Base-by-base conservation (phyloP, 2,888 invertebrate species). In the Apodemia hepburni region DNA sequence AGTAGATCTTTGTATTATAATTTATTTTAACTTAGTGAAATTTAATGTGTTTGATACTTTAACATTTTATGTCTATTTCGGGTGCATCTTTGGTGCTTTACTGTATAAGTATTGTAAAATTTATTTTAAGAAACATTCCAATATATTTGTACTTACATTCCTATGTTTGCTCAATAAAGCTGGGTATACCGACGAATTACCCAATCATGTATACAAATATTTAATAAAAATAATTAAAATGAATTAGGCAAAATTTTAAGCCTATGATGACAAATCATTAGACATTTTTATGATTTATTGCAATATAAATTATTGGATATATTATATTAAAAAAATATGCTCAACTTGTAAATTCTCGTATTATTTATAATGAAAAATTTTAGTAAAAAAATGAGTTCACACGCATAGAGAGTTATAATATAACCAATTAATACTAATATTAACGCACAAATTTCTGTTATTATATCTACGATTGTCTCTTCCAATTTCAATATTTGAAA, bases 21-120 rank as follows among this genome's bases (percentile, higher is more conserved):
- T 85, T 88, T 89, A 88, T 88, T 73, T 70, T 75, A 78, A 79
- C 80, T 77, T 87, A 88, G 87, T 80, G 81, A 81, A 87, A 86
- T 85, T 79, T 77, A 79, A 81, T 72, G 80, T 81, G 83, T 86
- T 85, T 83, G 83, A 75, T 74, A 76, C 75, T 76, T 76, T 76
- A 67, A 76, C 70, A 62, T 15, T 63, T 73, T 74, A 73, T 69
- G 77, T 75, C 27, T 75, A 75, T 71, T 81, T 86, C 82, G 87
- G 84, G 88, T 87, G 86, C 83, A 82, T 81, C 76, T 74, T 80
- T 66, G 71, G 70, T 71, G 62, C 65, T 70, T 69, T 68, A 72
- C 38, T 62, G 60, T 29, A 65, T 61, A 51, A 54, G 54, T 58
- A 12, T 17, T 62, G 54, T 59, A 42, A 29, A 58, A 60, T 64